Conservation (phyloP, 2,113 vertebrate species). For the Hemiscyllium ocellatum region DNA sequence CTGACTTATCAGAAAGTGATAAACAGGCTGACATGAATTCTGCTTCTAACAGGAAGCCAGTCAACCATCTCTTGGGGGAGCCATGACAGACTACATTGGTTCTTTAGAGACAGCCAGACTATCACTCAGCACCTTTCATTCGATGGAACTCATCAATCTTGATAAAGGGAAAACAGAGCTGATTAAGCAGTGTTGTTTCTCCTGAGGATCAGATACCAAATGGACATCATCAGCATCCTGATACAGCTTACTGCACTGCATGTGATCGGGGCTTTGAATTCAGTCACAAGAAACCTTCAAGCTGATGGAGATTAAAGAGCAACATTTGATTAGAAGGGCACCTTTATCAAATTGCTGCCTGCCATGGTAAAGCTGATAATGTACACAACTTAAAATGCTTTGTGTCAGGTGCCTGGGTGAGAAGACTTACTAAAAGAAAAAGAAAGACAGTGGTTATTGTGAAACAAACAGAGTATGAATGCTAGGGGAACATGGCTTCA, state of each 20-base stretch:
- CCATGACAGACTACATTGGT: background rate
- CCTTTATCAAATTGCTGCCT: background rate
- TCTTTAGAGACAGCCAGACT: background rate
- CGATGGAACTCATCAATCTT: background rate
- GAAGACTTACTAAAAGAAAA: background rate
- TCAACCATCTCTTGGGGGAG: background rate
- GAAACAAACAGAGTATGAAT: background rate
- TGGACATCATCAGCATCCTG: background rate
- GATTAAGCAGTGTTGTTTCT: conserved; percentile 10
- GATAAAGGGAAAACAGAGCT: conserved; percentile 14
- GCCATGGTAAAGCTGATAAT: background rate
- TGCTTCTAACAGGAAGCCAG: background rate
- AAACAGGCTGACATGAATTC: background rate
- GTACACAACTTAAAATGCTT: background rate
- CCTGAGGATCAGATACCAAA: background rate
- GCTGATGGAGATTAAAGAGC: background rate
- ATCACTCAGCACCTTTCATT: background rate
- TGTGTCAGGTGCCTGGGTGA: background rate
- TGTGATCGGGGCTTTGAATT: background rate
- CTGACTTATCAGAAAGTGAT: background rate
- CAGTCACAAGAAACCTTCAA: background rate
- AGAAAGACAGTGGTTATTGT: background rate
- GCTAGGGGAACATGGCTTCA: background rate
- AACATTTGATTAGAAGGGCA: background rate
- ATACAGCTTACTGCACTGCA: background rate